Evolutionary conservation across 2,797 vertebrate genomes (phyloP), one percentile per base, ranked within the genome.

Genomic region (Echeneis naucrates): DNA sequence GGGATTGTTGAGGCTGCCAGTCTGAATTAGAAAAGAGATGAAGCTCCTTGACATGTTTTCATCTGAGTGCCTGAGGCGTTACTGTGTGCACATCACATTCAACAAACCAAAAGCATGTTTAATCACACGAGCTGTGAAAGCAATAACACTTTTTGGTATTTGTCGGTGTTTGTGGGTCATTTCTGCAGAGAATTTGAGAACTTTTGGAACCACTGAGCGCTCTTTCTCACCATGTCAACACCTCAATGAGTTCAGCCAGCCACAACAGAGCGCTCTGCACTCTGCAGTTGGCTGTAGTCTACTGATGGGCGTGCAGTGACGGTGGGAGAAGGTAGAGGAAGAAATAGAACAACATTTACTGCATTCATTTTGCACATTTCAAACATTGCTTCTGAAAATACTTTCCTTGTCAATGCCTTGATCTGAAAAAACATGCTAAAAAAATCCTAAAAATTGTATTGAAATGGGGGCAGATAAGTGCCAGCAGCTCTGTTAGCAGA

Each of bases 51-150:
- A 66, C 32, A 37, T 21, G 53, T 45, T 50, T 68, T 42, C 50
- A 40, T 21, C 33, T 9, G 6, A 44, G 16, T 11, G n/a, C 37
- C 10, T 0, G 14, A 5, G 12, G 70, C 64, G 63, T 53, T 35
- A 44, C 17, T 21, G 19, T 66, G 24, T 55, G 52, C 4, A 44
- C 26, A 12, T 75, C 32, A 12, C 12, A 2, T 21, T 59, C 48
- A 19, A 19, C 33, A 33, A 19, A 19, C 33, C 48, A 5, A 60
- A 71, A 68, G 5, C 7, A 4, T 19, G 37, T 67, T 68, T 72
- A 13, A 21, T 59, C 60, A 62, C 68, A 55, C n/a, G 14, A 9
- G 52, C 77, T 81, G 76, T 70, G 63, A 70, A 80, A 84, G 44
- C 40, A 55, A 27, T 56, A 59, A 64, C 1, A 7, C n/a, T 67